Conservation (phyloP, 2,113 vertebrate species). For the Clarias batrachus region DNA sequence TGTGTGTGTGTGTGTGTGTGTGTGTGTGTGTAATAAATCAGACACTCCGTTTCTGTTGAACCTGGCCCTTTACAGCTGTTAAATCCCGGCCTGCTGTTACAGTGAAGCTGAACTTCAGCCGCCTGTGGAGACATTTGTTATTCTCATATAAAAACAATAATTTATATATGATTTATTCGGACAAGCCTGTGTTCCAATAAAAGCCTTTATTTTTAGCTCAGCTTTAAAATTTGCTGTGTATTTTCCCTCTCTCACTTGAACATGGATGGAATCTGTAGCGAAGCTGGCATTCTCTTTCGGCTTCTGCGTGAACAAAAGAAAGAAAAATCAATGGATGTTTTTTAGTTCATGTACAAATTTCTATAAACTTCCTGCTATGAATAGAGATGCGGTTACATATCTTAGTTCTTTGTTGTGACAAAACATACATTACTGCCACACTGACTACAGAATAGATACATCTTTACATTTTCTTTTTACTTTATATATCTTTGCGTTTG, state of each 20-base stretch:
- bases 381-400: too few species aligned
- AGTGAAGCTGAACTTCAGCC: not conserved
- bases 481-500: too few species aligned
- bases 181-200: too few species aligned
- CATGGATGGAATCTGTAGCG: not conserved
- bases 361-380: slow-evolving; percentile 19
- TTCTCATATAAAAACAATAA: slow-evolving; percentile 3
- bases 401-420: too few species aligned
- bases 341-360: slow-evolving; percentile 52
- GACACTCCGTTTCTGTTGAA: not conserved
- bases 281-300: not conserved
- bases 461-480: too few species aligned
- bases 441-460: too few species aligned
- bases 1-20: not conserved
- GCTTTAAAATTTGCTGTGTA: not conserved
- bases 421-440: too few species aligned
- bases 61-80: slow-evolving; percentile 4
- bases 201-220: not conserved
- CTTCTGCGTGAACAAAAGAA: not conserved
- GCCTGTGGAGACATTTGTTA: not conserved
- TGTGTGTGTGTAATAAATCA: not conserved
- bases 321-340: not conserved
- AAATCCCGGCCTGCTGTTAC: not conserved
- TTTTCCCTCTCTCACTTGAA: not conserved
- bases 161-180: not conserved